A percentile compares a stretch with the other conserved stretches of the same genome.
These are phyloP conservation scores for Lepidurus couesii DNA, from an alignment of 1,140 invertebrate genomes.

Conservation along the genomic window DNA sequence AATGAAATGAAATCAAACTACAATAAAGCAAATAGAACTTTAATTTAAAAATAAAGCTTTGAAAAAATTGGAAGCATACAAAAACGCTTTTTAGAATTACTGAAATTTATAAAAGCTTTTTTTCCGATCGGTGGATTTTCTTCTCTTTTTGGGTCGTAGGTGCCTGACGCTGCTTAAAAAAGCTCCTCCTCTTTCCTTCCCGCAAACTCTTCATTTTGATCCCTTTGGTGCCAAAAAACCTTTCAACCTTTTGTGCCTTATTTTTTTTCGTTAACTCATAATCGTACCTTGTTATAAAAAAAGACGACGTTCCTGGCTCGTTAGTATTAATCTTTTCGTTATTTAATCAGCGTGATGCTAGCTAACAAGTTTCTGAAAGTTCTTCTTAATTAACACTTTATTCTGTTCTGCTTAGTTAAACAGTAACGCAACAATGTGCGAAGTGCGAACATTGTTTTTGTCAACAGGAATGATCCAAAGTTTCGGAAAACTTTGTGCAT, in stretches of 20 bases:
- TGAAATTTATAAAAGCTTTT: neutral
- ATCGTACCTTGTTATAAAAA: neutral
- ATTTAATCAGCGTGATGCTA: neutral
- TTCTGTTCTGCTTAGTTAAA: neutral
- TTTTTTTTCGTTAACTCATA: neutral
- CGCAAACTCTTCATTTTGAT: neutral
- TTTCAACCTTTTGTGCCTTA: constrained; percentile 1
- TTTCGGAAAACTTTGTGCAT: neutral
- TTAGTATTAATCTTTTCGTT: neutral
- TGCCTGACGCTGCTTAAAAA: constrained; percentile 12
- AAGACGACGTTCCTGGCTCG: neutral
- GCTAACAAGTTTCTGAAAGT: neutral
- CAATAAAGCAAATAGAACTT: neutral
- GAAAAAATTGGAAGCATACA: neutral
- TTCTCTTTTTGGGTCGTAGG: neutral
- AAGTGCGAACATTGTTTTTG: neutral
- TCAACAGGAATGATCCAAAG: neutral
- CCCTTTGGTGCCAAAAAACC: neutral
- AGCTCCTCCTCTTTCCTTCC: neutral
- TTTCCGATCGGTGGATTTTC: neutral
- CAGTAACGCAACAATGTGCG: neutral
- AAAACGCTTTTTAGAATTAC: neutral
- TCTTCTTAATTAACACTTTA: neutral
- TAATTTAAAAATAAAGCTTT: neutral
- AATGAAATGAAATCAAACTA: neutral